Evolutionary conservation across 2,888 invertebrate genomes (phyloP), one percentile per base, ranked within the genome.

Genomic region (Cephus nigrinus): DNA sequence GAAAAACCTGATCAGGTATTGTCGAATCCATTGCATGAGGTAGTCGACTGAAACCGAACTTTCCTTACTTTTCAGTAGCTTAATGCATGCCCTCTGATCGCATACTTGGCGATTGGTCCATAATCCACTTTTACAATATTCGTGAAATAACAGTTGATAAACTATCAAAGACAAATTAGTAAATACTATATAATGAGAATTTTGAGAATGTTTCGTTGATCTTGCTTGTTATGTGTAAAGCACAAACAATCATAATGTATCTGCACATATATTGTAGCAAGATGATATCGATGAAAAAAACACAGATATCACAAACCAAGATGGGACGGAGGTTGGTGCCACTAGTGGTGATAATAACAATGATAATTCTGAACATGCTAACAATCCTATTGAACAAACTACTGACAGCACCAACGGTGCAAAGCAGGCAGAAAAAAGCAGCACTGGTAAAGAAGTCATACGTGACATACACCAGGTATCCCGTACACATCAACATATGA

Each of bases 261-360:
- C 40, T 55, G 40, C 82, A 84, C 82, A 84, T 85, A 82, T 88
- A 87, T 88, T 88, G 78, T 88, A 88, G 88, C 87, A 76, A 84
- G 85, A 81, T 76, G 87, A 82, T 81, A 80, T 80, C 78, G 81
- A 80, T 81, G 86, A 79, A 79, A 82, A 78, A 79, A 82, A 85
- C 71, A 82, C 73, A 81, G 81, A 77, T 76, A 75, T 78, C 80
- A 81, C 80, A 79, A 86, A 81, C 32, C 84, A 84, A 80, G 81
- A 79, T 82, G 84, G 83, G 69, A 81, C 71, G 15, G 12, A 69
- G 71, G 30, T 12, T 15, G 71, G 4, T 69, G 32, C 71, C 9
- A 71, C 30, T 55, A 55, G 23, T 55, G 23, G 23, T 55, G 40
- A 55, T 55, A 55, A 23, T 40, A 40, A 40, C 23, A 55, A 55